These are phyloP conservation scores for Thunnus maccoyii DNA, from an alignment of 2,113 vertebrate species.

Conservation along the genomic window DNA sequence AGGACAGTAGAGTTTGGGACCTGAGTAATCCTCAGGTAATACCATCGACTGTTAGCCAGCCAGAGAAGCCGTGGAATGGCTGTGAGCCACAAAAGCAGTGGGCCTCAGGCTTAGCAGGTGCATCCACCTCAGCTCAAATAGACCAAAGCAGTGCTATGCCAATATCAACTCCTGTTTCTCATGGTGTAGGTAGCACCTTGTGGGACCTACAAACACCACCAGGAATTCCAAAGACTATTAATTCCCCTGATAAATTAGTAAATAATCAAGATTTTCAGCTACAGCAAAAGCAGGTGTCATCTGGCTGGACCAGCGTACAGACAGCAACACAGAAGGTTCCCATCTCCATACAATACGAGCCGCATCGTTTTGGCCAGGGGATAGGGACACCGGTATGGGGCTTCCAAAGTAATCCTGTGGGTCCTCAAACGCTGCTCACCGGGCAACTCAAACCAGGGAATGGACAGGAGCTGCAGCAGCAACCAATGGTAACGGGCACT, in stretches of 20 bases:
- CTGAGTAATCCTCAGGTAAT: constrained; percentile 61
- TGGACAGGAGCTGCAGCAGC: constrained; percentile 74
- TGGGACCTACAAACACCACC: constrained; percentile 75
- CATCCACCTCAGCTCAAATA: constrained; percentile 66
- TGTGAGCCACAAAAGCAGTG: constrained; percentile 71
- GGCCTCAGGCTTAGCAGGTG: constrained; percentile 62
- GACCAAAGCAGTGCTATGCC: constrained; percentile 73
- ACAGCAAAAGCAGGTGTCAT: constrained; percentile 74
- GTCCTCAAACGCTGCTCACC: constrained; percentile 76
- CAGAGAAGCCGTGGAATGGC: constrained; percentile 71
- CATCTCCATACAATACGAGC: constrained; percentile 76
- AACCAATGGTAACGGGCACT: constrained; percentile 77
- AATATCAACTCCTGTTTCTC: constrained; percentile 63
- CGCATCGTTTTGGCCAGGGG: constrained; percentile 73
- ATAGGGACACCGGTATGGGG: constrained; percentile 78
- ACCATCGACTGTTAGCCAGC: constrained; percentile 65
- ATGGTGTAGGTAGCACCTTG: constrained; percentile 68
- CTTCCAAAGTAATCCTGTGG: constrained; percentile 78
- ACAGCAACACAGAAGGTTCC: constrained; percentile 74
- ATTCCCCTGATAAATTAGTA: constrained; percentile 69
- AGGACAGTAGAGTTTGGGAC: constrained; percentile 65
- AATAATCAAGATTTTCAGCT: constrained; percentile 73
- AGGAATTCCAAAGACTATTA: constrained; percentile 72
- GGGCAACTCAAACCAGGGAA: constrained; percentile 77
- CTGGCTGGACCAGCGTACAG: constrained; percentile 69